These are phyloP conservation scores for Torymus auratus DNA, from an alignment of 2,888 invertebrate genomes.

Conservation along the genomic window DNA sequence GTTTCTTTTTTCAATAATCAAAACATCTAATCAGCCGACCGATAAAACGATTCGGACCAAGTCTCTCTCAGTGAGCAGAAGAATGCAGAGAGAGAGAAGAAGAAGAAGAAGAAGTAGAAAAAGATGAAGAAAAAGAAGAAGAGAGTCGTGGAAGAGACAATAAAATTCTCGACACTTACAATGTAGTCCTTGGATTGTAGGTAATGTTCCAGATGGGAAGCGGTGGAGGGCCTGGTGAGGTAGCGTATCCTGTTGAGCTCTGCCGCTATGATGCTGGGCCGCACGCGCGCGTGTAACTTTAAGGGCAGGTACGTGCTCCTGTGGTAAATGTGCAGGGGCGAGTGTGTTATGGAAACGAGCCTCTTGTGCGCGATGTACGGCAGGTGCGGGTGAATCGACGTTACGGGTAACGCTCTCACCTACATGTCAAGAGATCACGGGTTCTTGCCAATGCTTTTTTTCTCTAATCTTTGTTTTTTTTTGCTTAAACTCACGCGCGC, in stretches of 20 bases:
- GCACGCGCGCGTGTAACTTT: constrained; percentile 72
- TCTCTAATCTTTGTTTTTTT: neutral
- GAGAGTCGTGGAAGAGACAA: too few relatives aligned
- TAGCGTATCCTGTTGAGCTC: constrained; percentile 75
- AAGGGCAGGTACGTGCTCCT: constrained; percentile 71
- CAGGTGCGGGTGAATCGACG: constrained; percentile 64
- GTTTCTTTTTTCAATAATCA: neutral
- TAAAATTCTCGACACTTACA: constrained; percentile 67
- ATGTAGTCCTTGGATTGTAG: constrained; percentile 87
- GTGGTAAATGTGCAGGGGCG: constrained; percentile 73
- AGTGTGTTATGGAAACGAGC: constrained; percentile 73
- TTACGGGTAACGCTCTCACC: constrained; percentile 69
- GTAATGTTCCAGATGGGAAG: constrained; percentile 83
- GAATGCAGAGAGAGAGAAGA: too few relatives aligned
- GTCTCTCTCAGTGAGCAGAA: too few relatives aligned
- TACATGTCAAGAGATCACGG: constrained; percentile 59
- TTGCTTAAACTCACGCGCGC: neutral
- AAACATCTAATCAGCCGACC: neutral
- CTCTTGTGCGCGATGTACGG: constrained; percentile 77
- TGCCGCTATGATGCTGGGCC: constrained; percentile 73
- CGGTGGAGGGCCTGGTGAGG: constrained; percentile 69
- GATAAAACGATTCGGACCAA: too few relatives aligned
- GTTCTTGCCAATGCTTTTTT: constrained; percentile 26
- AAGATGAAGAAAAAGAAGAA: too few relatives aligned
- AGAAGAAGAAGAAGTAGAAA: too few relatives aligned